Evolutionary conservation across 2,113 vertebrate genomes (phyloP).

Genomic region (Ammodytes dubius): DNA sequence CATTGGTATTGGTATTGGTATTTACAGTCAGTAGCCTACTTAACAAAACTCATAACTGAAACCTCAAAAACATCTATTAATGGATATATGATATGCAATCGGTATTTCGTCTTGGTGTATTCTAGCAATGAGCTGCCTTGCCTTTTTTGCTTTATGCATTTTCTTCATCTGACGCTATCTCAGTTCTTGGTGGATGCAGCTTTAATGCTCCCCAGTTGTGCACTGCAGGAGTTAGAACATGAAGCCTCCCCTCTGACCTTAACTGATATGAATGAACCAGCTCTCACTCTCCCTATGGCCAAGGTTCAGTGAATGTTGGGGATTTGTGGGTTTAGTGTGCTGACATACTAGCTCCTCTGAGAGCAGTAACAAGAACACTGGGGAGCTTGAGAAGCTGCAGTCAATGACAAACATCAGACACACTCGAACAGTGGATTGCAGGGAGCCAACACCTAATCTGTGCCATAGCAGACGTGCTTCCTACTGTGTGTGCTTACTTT

Average conservation of each 20-base stretch:
- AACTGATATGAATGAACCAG: slow-evolving; percentile 17
- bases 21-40: not conserved
- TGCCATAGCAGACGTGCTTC: not conserved
- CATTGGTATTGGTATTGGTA: not conserved
- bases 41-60: not conserved
- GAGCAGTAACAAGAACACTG: slow-evolving; percentile 40
- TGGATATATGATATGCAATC: not conserved
- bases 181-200: not conserved
- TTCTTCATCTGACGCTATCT: not conserved
- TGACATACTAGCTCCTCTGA: slow-evolving; percentile 40
- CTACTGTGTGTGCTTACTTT: not conserved
- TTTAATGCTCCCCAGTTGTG: slow-evolving; percentile 18
- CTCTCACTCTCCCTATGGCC: slow-evolving; percentile 1
- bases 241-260: slow-evolving; percentile 40
- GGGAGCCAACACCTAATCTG: slow-evolving; percentile 14
- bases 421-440: not conserved
- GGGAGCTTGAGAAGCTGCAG: slow-evolving; percentile 31
- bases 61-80: not conserved
- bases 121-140: not conserved
- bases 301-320: slow-evolving; percentile 23
- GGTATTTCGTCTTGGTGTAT: not conserved
- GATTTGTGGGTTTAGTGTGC: slow-evolving; percentile 48
- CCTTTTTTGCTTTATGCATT: not conserved
- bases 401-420: slow-evolving; percentile 48
- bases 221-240: slow-evolving; percentile 27